Evolutionary conservation across 2,888 invertebrate species (phyloP), one percentile per base, ranked within the genome.

Genomic region (Oxyscelio sp.): DNA sequence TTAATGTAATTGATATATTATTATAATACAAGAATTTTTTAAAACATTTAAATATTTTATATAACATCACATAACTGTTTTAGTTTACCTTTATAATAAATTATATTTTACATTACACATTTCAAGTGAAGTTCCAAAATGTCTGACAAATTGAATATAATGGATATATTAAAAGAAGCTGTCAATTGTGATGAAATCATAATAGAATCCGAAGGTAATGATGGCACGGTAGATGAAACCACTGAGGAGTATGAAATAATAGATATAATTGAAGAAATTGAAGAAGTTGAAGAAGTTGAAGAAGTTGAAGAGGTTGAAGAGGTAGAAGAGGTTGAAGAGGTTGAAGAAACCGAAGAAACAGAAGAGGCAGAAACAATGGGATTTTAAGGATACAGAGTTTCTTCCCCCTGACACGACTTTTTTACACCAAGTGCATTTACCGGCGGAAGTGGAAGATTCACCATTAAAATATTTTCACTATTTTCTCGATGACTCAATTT

Each of bases 141-240:
- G 89, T 68, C 87, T 1, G 73, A 85, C 45, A 89, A 89, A 17
- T 87, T 87, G 38, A 87, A 89, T 43, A 80, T 92, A 40, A 84
- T 88, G 59, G 89, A 92, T 27, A 89, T 92, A 54, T 75, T 92
- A 11, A 90, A 91, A 19, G 80, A 91, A 61, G 89, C 88, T 2
- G 85, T 87, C 4, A 73, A 89, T 6, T 90, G 91, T 6, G 91
- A 92, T 70, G 90, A 92, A 52, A 91, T 93, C 38, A 90, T 93
- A 45, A 90, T 91, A 21, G 90, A 92, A 43, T 83, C 89, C 0
- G 91, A 91, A 45, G 90, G 79, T n/a, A 85, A 87, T 1, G 91
- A 90, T 9, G 91, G 89, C 19, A 83, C 74, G 1, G 88, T 80
- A 11, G 90, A 90, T 31, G 87, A 88, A 8, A 90, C 91, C 70